These are phyloP conservation scores for Rallus crepitans DNA, from an alignment of 2,797 vertebrate species.

Conservation along the genomic window DNA sequence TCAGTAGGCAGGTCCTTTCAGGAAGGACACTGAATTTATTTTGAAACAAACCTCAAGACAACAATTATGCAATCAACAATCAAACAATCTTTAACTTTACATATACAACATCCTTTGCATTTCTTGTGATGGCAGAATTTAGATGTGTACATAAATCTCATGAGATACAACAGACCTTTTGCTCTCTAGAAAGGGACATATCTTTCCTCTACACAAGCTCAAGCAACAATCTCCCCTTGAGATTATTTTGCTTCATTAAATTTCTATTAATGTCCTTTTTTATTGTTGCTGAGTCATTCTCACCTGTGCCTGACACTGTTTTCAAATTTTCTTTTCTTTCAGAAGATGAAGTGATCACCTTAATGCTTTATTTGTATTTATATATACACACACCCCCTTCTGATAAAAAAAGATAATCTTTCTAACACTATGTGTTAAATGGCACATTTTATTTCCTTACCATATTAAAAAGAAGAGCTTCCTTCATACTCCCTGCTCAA, in stretches of 20 bases:
- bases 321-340: constrained; percentile 16
- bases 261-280: background rate
- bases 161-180: background rate
- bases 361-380: background rate
- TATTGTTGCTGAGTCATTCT: background rate
- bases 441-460: constrained; percentile 46
- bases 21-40: background rate
- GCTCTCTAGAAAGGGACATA: background rate
- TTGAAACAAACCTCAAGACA: background rate
- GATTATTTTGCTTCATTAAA: constrained; percentile 26
- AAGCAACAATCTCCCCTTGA: background rate
- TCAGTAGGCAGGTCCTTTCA: background rate
- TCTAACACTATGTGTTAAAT: constrained; percentile 39
- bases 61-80: background rate
- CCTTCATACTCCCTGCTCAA: constrained; percentile 43
- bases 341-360: constrained; percentile 18
- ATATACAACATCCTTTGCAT: background rate
- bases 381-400: background rate
- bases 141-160: background rate
- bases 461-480: constrained; percentile 41
- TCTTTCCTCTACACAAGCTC: background rate
- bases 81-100: background rate
- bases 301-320: background rate
- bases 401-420: constrained; percentile 28
- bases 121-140: background rate